These are phyloP conservation scores for Microplitis demolitor DNA, from an alignment of 1,140 invertebrate genomes.

Conservation along the genomic window DNA sequence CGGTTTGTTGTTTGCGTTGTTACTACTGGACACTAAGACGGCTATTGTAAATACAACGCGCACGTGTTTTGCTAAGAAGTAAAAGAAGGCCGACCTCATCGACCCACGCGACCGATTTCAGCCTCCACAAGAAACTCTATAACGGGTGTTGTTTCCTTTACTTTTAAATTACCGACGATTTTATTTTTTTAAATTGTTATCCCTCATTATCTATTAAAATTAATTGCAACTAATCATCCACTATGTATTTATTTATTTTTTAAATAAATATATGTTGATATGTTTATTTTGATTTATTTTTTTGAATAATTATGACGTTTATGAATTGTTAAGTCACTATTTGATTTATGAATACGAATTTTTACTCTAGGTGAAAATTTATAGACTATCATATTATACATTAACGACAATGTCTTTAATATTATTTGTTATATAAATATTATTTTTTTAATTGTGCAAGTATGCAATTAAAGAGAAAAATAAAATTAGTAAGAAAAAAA, in stretches of 20 bases:
- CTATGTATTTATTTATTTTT: too few species aligned
- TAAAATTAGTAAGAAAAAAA: too few species aligned
- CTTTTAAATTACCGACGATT: neutral
- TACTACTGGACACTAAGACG: slow-evolving; percentile 25
- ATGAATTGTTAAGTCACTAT: too few species aligned
- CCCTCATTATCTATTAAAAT: neutral
- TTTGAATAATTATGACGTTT: neutral
- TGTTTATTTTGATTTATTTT: neutral
- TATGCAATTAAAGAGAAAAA: too few species aligned
- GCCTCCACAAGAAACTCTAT: slow-evolving; percentile 32
- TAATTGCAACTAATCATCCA: neutral
- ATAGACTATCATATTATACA: too few species aligned
- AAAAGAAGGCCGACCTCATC: slow-evolving; percentile 33
- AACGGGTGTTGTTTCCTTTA: slow-evolving; percentile 26
- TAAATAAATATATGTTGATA: too few species aligned
- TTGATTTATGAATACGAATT: too few species aligned
- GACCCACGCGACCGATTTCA: slow-evolving; percentile 40
- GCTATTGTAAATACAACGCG: slow-evolving; percentile 28
- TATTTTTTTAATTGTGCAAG: too few species aligned
- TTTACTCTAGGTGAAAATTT: too few species aligned
- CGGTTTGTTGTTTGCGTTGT: slow-evolving; percentile 35
- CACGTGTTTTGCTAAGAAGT: slow-evolving; percentile 31
- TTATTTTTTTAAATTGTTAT: neutral
- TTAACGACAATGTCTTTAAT: too few species aligned
- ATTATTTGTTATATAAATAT: too few species aligned